Percentiles rank a stretch among this genome's conserved stretches.
These are phyloP conservation scores for Tethya wilhelma DNA, from an alignment of 37 sponge, comb jelly and placozoan genomes.

Conservation along the genomic window DNA sequence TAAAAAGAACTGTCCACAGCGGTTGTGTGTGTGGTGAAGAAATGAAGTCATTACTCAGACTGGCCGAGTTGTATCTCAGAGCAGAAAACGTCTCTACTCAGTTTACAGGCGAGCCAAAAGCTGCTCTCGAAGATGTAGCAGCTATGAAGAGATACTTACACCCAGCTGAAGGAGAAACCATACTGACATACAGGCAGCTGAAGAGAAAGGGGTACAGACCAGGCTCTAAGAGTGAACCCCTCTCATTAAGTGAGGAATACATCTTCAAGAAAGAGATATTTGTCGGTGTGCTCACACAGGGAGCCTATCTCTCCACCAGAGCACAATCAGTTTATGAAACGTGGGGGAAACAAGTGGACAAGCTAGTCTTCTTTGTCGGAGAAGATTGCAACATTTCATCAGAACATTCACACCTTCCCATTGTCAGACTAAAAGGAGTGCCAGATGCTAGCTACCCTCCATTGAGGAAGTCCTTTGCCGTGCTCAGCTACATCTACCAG, in stretches of 20 bases:
- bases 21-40: too few species aligned
- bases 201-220: neutral
- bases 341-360: conserved; percentile 68
- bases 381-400: conserved; percentile 59
- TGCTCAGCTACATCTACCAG: conserved; percentile 74
- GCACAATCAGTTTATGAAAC: conserved; percentile 71
- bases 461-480: conserved; percentile 57
- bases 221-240: neutral
- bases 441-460: conserved; percentile 63
- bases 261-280: conserved; percentile 22
- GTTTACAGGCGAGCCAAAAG: neutral
- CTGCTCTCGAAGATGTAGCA: neutral
- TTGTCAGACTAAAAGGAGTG: conserved; percentile 61
- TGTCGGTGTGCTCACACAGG: conserved; percentile 68
- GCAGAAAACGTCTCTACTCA: too few species aligned
- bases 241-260: conserved; percentile 46
- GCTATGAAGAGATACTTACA: neutral
- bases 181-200: neutral
- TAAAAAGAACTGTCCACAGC: too few species aligned
- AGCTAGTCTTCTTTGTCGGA: conserved; percentile 62
- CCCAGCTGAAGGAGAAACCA: neutral
- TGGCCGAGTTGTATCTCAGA: too few species aligned
- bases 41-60: too few species aligned
- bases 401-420: conserved; percentile 39
- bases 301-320: conserved; percentile 61